Evolutionary conservation across 2,113 vertebrate species (phyloP), one percentile per base, ranked within the genome.

Genomic region (Chloroceryle aenea): DNA sequence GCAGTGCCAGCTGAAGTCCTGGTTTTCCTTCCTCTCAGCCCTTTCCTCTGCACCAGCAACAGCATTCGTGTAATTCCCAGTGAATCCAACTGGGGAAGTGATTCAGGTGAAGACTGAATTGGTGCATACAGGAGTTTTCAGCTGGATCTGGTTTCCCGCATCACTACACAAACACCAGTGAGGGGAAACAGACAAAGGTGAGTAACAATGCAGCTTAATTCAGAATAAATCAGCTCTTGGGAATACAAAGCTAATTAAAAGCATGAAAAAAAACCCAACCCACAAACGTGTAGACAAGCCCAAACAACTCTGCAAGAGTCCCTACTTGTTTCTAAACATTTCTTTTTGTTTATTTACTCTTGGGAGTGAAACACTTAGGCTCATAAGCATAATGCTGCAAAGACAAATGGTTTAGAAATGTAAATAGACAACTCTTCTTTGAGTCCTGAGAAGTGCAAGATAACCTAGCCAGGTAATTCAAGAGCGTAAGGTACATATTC

Each of bases 241-340:
- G 83, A 95, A 93, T 25, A 92, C 32, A 92, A 74, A 85, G 9
- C 56, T 95, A 88, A 93, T 94, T 93, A 94, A 94, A 89, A 74
- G 73, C 61, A 82, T 4, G 13, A 23, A 32, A 76, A 56, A 26
- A 71, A 72, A 40, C 38, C 38, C 38, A 40, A 7, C 23, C 48
- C 48, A 50, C 45, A 40, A 64, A 32, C 62, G 76, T 0, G 16
- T 0, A 89, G 82, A 62, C 95, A 96, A 94, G 93, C 40, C 76
- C n/a, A 71, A 96, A 93, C 96, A 96, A 74, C 43, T 81, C 72
- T 20, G 25, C 61, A 92, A 95, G 53, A 22, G 75, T 88, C 53
- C 52, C 38, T 63, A 50, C 85, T 87, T 75, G 52, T 64, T 93
- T 71, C 88, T 47, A 71, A 93, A 71, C 17, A 12, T 75, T 91